Base-by-base conservation (phyloP, 2,113 vertebrate genomes). In the Coracopsis vasa region DNA sequence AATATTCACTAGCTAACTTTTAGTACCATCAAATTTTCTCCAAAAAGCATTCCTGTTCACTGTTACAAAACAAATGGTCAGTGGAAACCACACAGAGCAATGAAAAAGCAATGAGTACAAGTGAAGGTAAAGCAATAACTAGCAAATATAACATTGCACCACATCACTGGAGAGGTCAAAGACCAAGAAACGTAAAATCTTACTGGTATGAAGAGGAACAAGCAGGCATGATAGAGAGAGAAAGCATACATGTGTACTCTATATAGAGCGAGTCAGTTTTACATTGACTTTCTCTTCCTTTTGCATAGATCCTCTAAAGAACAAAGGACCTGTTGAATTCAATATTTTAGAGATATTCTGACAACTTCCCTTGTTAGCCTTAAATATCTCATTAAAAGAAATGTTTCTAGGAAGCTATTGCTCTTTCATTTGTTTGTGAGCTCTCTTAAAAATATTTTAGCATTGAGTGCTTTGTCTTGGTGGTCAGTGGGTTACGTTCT, bases 1-100 rank as follows among this genome's bases (percentile, higher is more conserved):
- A 94, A 94, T 88, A 65, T 62, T 92, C 84, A 69, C 78, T 77
- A 88, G 90, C 80, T 92, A 86, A 93, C 80, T 96, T 93, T 70
- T 91, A 95, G 83, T 66, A 79, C 60, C 83, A 86, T 93, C 92
- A 90, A 19, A 95, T 96, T 88, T 91, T 90, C 77, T 86, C 41
- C 69, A 45, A 94, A 94, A 89, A 95, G 33, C 77, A 77, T 95
- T 96, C 56, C 73, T 2, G 6, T 87, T 87, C 95, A 87, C 65
- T 69, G 44, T 75, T 94, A 85, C 86, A 92, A 95, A 97, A 92
- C 70, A 95, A 96, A 96, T 92, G 90, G 86, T 51, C 78, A 71
- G 54, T 78, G 54, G 72, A 95, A 97, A 84, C 53, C 77, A 74
- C 65, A 33, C 48, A 65, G 81, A 82, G 81, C 86, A 92, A 82